A percentile compares a stretch with the other conserved stretches of the same genome.
Evolutionary conservation across 2,113 vertebrate species (phyloP).

Genomic region (Megaceryle torquata): DNA sequence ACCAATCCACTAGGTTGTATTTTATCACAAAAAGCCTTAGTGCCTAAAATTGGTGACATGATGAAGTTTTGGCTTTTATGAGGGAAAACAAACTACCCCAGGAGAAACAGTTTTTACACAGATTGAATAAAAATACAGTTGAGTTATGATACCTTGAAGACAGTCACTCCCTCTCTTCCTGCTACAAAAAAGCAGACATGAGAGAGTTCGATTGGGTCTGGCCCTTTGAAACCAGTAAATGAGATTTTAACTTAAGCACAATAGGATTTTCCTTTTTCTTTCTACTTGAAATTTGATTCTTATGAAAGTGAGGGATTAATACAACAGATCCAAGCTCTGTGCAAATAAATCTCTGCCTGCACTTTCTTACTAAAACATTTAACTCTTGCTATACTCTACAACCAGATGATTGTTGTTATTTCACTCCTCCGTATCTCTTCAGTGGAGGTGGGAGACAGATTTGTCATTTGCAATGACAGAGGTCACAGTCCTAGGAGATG

Average conservation of each 20-base stretch:
- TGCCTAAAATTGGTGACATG: neutral
- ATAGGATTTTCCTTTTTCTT: constrained; percentile 26
- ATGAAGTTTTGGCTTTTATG: neutral
- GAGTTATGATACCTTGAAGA: neutral
- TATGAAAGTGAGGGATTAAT: constrained; percentile 29
- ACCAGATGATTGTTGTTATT: neutral
- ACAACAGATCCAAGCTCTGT: neutral
- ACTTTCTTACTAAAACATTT: neutral
- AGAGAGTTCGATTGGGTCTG: neutral
- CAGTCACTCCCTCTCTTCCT: neutral
- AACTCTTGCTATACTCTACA: neutral
- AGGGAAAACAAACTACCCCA: neutral
- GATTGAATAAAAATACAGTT: neutral
- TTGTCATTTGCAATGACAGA: neutral
- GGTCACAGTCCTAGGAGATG: neutral
- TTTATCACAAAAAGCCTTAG: neutral
- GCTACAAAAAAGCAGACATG: neutral
- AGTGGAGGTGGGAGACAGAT: neutral
- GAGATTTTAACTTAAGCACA: constrained; percentile 32
- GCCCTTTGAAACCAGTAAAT: constrained; percentile 37
- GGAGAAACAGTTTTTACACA: neutral
- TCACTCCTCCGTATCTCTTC: neutral
- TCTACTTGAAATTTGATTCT: constrained; percentile 30
- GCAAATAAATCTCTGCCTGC: constrained; percentile 5
- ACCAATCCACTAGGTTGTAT: neutral